These are phyloP conservation scores for Gallinago stenura DNA, from an alignment of 2,797 vertebrate genomes.

Conservation along the genomic window DNA sequence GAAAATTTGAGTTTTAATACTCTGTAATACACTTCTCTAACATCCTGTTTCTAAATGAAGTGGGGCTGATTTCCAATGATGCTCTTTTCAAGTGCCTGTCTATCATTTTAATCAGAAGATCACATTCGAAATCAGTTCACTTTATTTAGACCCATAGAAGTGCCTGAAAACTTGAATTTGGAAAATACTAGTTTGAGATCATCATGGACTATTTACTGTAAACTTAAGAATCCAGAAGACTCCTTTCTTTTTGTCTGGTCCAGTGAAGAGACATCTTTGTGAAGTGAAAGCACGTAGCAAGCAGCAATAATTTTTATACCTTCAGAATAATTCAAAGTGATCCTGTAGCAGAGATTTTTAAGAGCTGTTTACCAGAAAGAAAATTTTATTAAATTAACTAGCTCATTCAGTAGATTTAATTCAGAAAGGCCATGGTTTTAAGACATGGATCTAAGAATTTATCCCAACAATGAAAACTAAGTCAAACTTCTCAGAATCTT, in stretches of 20 bases:
- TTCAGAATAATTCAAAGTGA: neutral
- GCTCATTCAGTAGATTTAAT: neutral
- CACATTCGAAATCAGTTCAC: neutral
- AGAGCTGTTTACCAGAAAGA: neutral
- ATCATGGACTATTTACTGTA: neutral
- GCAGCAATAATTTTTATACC: neutral
- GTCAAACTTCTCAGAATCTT: neutral
- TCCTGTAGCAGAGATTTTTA: neutral
- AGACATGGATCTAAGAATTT: neutral
- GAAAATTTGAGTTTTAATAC: neutral
- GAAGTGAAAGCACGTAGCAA: neutral
- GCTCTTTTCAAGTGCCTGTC: neutral
- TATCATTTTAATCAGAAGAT: neutral
- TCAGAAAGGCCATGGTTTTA: neutral
- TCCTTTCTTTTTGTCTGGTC: neutral
- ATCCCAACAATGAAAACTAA: neutral
- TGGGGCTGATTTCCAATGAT: neutral
- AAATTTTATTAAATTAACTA: neutral
- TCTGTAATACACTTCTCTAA: neutral
- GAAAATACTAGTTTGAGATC: neutral
- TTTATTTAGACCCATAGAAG: neutral
- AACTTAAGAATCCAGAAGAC: neutral
- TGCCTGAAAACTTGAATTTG: neutral
- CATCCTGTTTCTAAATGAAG: neutral
- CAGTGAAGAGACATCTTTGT: neutral